A percentile compares a stretch with the other conserved stretches of the same genome.
Evolutionary conservation across 2,888 invertebrate genomes (phyloP).

Genomic region (Herminia tarsipennalis): DNA sequence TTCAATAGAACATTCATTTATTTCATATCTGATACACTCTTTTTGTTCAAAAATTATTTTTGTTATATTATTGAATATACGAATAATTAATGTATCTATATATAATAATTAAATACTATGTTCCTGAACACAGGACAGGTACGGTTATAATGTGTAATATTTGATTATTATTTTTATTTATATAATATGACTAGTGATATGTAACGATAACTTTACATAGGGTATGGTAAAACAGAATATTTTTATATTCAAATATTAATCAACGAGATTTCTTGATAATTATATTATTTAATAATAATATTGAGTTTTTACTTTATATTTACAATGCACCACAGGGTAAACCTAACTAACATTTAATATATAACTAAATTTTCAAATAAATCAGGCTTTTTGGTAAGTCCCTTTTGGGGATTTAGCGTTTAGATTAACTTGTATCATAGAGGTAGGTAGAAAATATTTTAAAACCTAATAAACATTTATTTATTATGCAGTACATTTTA

Average conservation of each 20-base stretch:
- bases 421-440: conserved; percentile 63
- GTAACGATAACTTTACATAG: conserved; percentile 80
- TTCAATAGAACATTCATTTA: conserved; percentile 36
- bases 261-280: conserved; percentile 40
- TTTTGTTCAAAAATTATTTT: conserved; percentile 28
- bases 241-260: conserved; percentile 38
- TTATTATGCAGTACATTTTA: conserved; percentile 57
- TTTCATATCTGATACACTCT: conserved; percentile 21
- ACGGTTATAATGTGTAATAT: conserved; percentile 70
- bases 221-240: conserved; percentile 68
- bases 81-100: conserved; percentile 30
- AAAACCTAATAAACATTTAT: conserved; percentile 49
- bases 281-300: conserved; percentile 36
- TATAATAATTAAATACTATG: conserved; percentile 61
- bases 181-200: conserved; percentile 83
- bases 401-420: conserved; percentile 54
- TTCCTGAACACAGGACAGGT: conserved; percentile 84
- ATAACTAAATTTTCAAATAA: conserved; percentile 55
- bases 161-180: conserved; percentile 54
- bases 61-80: conserved; percentile 31
- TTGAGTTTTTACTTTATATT: conserved; percentile 51
- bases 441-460: conserved; percentile 71
- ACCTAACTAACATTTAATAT: conserved; percentile 51
- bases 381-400: conserved; percentile 80
- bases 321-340: conserved; percentile 72